Conservation (phyloP, 2,113 vertebrate genomes). For the Halichoerus grypus region DNA sequence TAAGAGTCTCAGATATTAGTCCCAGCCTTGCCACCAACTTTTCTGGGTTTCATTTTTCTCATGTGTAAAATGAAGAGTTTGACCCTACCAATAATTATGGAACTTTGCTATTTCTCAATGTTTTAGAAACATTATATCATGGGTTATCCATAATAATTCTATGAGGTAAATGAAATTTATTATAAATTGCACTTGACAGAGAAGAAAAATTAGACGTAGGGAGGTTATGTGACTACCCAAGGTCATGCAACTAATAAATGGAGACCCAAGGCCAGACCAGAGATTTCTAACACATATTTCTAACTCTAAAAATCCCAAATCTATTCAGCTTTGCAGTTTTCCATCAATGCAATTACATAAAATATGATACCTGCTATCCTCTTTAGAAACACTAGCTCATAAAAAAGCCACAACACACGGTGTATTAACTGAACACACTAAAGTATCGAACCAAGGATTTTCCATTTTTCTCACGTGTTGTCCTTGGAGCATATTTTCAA, state of each 20-base stretch:
- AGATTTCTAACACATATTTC: background rate
- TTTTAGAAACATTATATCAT: conserved; percentile 49
- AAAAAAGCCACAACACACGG: background rate
- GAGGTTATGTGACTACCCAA: conserved; percentile 23
- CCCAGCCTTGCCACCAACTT: background rate
- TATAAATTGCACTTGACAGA: conserved; percentile 42
- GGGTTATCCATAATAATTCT: conserved; percentile 29
- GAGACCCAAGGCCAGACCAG: background rate
- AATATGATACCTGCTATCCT: background rate
- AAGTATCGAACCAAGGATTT: background rate
- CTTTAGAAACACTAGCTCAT: conserved; percentile 9
- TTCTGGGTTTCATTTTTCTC: background rate
- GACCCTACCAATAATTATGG: background rate
- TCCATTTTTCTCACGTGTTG: background rate
- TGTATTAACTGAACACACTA: conserved; percentile 1
- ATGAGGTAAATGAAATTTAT: conserved; percentile 24
- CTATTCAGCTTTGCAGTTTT: conserved; percentile 25
- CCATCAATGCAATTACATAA: background rate
- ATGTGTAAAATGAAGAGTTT: background rate
- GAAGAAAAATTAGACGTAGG: conserved; percentile 29
- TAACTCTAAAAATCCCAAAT: conserved; percentile 26
- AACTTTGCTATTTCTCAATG: background rate
- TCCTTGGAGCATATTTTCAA: background rate
- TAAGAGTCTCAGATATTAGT: background rate
- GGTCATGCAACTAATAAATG: conserved; percentile 45